phyloP scores from a whole-genome alignment of 2,888 invertebrate genomes.

The Penaeus monodon region DNA sequence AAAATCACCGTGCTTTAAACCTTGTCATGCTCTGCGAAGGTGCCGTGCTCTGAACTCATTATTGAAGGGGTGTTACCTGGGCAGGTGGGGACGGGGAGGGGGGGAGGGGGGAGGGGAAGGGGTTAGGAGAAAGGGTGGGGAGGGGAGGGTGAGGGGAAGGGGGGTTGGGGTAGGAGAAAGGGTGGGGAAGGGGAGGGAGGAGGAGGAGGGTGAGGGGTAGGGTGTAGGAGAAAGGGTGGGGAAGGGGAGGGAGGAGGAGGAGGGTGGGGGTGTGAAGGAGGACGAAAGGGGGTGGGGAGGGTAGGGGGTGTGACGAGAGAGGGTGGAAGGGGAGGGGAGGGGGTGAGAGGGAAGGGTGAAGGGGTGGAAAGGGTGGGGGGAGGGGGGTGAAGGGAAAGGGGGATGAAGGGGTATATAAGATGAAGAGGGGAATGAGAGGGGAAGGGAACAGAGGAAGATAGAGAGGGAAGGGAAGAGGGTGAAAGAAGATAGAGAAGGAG shows the following conservation, averaged over 20 bases:
- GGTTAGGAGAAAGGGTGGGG: background rate
- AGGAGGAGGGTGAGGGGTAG: background rate
- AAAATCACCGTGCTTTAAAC: too few species aligned
- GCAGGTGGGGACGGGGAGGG: background rate
- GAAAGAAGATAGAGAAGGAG: too few species aligned
- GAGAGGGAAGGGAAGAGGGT: too few species aligned
- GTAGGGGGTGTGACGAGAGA: background rate
- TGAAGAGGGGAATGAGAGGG: background rate
- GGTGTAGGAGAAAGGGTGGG: accelerated
- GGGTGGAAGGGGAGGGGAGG: background rate
- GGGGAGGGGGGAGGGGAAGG: background rate
- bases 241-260: background rate
- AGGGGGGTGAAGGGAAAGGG: background rate
- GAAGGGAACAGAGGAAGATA: too few species aligned
- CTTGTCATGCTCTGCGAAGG: too few species aligned
- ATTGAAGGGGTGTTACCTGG: too few species aligned
- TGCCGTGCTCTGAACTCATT: too few species aligned
- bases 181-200: background rate
- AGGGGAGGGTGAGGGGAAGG: background rate
- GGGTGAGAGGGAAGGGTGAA: background rate
- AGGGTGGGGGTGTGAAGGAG: background rate
- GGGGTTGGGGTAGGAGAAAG: background rate
- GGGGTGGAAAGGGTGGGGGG: background rate
- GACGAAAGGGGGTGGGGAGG: background rate
- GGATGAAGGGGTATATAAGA: background rate